Evolutionary conservation across 2,797 vertebrate genomes (phyloP).

Genomic region (Danio aesculapii): DNA sequence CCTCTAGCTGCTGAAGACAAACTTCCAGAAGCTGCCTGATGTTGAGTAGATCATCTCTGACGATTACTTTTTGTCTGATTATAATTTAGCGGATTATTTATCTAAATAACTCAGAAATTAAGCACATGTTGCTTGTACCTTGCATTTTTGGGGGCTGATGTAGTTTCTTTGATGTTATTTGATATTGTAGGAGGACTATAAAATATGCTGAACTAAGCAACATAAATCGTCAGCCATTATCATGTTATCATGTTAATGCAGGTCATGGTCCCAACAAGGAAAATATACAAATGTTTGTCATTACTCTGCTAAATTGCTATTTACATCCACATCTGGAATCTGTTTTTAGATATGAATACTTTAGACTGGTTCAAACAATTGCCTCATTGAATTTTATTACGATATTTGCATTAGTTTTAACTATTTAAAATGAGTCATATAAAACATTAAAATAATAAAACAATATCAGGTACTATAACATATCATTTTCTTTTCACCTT

Average conservation of each 20-base stretch:
- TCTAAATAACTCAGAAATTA: slow-evolving; percentile 8
- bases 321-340: slow-evolving; percentile 14
- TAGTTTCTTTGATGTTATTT: neutral
- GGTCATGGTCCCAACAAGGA: neutral
- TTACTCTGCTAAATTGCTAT: neutral
- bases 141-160: neutral
- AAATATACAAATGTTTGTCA: slow-evolving; percentile 7
- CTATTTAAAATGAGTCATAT: neutral
- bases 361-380: neutral
- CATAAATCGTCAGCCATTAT: neutral
- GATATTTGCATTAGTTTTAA: neutral
- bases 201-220: neutral
- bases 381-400: neutral
- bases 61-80: neutral
- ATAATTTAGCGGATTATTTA: neutral
- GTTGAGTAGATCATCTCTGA: slow-evolving; percentile 7
- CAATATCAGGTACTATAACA: too few relatives aligned
- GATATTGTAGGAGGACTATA: neutral
- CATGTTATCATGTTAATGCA: slow-evolving; percentile 14
- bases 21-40: slow-evolving; percentile 44
- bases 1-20: slow-evolving; percentile 49
- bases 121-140: neutral
- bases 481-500: too few relatives aligned
- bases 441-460: neutral
- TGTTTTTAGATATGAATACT: neutral